A percentile compares a stretch with the other conserved stretches of the same genome.
phyloP scores from a whole-genome alignment of 2,797 vertebrate species.

The Semaprochilodus insignis region DNA sequence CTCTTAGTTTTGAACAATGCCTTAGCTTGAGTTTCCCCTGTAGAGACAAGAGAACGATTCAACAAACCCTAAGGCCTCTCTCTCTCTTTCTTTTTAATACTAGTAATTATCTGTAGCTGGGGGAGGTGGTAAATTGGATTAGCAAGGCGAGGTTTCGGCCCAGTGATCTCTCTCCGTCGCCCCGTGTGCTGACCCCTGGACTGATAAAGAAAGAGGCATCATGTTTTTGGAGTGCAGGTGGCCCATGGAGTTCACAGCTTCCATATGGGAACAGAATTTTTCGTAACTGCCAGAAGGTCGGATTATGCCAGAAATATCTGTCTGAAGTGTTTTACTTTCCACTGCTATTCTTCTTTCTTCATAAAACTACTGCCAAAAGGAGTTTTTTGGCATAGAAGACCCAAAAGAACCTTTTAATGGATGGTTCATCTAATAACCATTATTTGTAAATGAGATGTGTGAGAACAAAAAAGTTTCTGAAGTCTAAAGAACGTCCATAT shows the following conservation, averaged over 20 bases:
- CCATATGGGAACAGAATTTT: slow-evolving; percentile 89
- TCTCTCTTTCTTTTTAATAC: slow-evolving; percentile 82
- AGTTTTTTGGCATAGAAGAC: background rate
- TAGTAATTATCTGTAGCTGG: slow-evolving; percentile 95
- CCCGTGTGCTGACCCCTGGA: slow-evolving; percentile 91
- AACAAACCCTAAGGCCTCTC: slow-evolving; percentile 71
- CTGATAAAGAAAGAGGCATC: slow-evolving; percentile 81
- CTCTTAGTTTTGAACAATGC: slow-evolving; percentile 85
- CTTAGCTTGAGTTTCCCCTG: slow-evolving; percentile 80
- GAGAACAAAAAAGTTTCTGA: background rate
- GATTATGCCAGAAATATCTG: slow-evolving; percentile 88
- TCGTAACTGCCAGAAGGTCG: slow-evolving; percentile 84
- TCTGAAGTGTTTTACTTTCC: slow-evolving; percentile 85
- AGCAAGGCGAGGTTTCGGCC: slow-evolving; percentile 91
- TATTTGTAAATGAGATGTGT: background rate
- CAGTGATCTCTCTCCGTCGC: slow-evolving; percentile 87
- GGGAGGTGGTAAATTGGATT: slow-evolving; percentile 97
- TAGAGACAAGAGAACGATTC: slow-evolving; percentile 84
- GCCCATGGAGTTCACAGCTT: slow-evolving; percentile 91
- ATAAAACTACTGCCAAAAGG: slow-evolving; percentile 61
- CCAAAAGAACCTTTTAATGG: background rate
- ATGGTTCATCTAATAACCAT: background rate
- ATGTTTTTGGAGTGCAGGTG: slow-evolving; percentile 77
- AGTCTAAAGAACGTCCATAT: background rate
- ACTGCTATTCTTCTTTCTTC: slow-evolving; percentile 80